Conservation (phyloP, 2,888 invertebrate species). For the Leptinotarsa haldemani region DNA sequence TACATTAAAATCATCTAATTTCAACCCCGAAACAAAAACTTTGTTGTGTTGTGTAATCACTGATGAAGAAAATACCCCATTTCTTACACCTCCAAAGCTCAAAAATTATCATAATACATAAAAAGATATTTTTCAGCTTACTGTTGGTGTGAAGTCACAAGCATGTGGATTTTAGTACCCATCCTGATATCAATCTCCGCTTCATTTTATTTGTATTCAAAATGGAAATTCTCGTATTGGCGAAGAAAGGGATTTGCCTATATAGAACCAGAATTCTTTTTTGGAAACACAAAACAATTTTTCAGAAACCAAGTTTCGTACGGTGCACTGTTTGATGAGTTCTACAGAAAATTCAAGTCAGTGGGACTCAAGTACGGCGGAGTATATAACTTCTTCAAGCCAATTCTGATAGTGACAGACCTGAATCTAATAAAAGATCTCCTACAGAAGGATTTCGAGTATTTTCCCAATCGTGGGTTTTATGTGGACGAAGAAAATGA, state of each 20-base stretch:
- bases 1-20: too few species aligned
- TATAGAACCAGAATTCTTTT: conserved; percentile 51
- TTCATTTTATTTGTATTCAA: not conserved
- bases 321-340: conserved; percentile 31
- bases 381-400: conserved; percentile 43
- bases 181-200: too few species aligned
- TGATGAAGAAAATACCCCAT: too few species aligned
- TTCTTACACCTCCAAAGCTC: too few species aligned
- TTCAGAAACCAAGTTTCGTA: conserved; percentile 23
- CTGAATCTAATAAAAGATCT: conserved; percentile 60
- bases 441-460: conserved; percentile 70
- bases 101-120: too few species aligned
- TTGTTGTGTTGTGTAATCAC: too few species aligned
- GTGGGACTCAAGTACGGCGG: conserved; percentile 48
- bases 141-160: too few species aligned
- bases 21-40: too few species aligned
- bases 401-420: conserved; percentile 48
- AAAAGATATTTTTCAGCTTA: too few species aligned
- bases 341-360: conserved; percentile 46
- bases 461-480: conserved; percentile 72
- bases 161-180: too few species aligned
- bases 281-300: conserved; percentile 49
- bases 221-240: conserved; percentile 46
- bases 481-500: conserved; percentile 70
- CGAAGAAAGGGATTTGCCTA: conserved; percentile 37